Percentiles rank a stretch among this genome's conserved stretches.
Conservation (phyloP, 2,113 vertebrate species). For the Microcebus jonahi region DNA sequence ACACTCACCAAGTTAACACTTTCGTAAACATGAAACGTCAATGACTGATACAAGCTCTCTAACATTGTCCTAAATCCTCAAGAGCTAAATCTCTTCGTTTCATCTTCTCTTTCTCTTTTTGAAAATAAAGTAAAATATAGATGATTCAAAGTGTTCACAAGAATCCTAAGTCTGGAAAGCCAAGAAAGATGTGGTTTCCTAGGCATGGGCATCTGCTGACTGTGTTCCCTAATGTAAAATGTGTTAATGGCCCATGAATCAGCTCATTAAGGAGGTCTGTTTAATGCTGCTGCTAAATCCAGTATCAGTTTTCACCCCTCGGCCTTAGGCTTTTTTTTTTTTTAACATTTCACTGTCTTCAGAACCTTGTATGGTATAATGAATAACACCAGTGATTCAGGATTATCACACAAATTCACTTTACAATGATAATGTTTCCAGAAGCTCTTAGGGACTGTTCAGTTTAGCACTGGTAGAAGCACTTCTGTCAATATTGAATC, state of each 20-base stretch:
- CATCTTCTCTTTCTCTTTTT: not conserved
- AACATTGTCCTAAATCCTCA: not conserved
- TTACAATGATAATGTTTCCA: conserved; percentile 55
- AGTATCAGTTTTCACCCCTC: conserved; percentile 43
- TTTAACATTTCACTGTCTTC: conserved; percentile 29
- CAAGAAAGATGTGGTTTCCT: not conserved
- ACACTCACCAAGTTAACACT: not conserved
- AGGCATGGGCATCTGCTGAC: not conserved
- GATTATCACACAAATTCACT: conserved; percentile 19
- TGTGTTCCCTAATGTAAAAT: not conserved
- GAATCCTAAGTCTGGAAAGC: not conserved
- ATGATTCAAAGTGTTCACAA: not conserved
- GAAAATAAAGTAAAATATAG: not conserved
- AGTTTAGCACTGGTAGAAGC: conserved; percentile 21
- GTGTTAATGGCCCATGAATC: conserved; percentile 50
- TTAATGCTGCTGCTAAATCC: conserved; percentile 58
- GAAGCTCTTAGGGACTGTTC: conserved; percentile 48
- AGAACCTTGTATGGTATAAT: not conserved
- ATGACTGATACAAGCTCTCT: not conserved
- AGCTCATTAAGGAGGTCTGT: conserved; percentile 46
- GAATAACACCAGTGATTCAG: conserved; percentile 16
- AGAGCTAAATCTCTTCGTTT: not conserved
- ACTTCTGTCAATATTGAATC: conserved; percentile 80
- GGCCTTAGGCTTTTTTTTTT: not conserved
- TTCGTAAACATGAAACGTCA: not conserved